A percentile compares a stretch with the other conserved stretches of the same genome.
Evolutionary conservation across 2,888 invertebrate species (phyloP).

Genomic region (Acrobasis consociella): DNA sequence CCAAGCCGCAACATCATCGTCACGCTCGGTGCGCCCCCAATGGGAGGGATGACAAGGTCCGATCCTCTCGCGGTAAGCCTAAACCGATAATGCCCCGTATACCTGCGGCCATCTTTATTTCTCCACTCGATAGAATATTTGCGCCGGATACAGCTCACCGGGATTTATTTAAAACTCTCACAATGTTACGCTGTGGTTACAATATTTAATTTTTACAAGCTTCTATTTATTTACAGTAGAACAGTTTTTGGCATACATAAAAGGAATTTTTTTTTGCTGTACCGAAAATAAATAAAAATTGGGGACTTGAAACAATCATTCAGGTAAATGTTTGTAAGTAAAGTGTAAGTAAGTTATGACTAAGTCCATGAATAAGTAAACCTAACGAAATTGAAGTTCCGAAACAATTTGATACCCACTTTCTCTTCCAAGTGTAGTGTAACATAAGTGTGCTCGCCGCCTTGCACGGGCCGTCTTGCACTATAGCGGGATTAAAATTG

Average conservation of each 20-base stretch:
- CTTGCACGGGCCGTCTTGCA: constrained; percentile 32
- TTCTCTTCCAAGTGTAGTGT: background rate
- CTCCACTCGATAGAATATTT: constrained; percentile 49
- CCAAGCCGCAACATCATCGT: constrained; percentile 22
- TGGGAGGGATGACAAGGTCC: constrained; percentile 31
- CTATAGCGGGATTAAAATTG: constrained; percentile 57
- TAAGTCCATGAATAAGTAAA: background rate
- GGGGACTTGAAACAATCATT: too few relatives aligned
- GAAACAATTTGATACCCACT: background rate
- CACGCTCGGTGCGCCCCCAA: constrained; percentile 33
- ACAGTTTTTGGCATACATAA: too few relatives aligned
- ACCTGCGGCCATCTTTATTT: constrained; percentile 49
- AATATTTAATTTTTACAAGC: background rate
- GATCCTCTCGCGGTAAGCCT: constrained; percentile 30
- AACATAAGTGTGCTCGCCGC: constrained; percentile 24
- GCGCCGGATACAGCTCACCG: constrained; percentile 31
- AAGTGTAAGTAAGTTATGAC: too few relatives aligned
- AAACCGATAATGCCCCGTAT: constrained; percentile 50
- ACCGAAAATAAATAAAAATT: too few relatives aligned
- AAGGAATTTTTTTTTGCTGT: too few relatives aligned
- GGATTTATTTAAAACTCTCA: constrained; percentile 4
- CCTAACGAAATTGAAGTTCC: background rate
- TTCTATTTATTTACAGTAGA: too few relatives aligned
- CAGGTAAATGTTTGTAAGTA: too few relatives aligned
- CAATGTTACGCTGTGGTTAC: constrained; percentile 26